A percentile compares a stretch with the other conserved stretches of the same genome.
Evolutionary conservation across 1,140 invertebrate genomes (phyloP).

Genomic region (Gonatopus flavifemur): DNA sequence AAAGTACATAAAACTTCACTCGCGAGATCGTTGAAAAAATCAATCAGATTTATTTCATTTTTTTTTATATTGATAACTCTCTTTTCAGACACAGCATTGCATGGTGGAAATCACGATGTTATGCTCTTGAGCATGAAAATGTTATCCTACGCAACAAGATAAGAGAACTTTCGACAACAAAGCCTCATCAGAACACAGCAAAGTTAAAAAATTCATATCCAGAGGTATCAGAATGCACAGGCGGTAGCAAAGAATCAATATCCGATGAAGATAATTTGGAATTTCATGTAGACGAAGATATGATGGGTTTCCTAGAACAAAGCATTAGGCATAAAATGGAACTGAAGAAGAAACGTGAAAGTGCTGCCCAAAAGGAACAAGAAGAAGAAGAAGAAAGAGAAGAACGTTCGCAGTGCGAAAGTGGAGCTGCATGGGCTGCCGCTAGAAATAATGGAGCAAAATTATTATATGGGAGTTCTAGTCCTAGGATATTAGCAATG

Average conservation of each 20-base stretch:
- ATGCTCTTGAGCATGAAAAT: slow-evolving; percentile 68
- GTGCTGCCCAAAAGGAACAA: slow-evolving; percentile 22
- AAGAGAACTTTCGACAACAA: slow-evolving; percentile 24
- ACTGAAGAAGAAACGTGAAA: slow-evolving; percentile 50
- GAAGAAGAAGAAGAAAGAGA: slow-evolving; percentile 20
- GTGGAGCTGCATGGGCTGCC: slow-evolving; percentile 26
- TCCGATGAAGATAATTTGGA: slow-evolving; percentile 38
- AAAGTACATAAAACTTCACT: too few species aligned
- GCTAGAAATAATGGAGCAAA: slow-evolving; percentile 50
- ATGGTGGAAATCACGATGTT: slow-evolving; percentile 69
- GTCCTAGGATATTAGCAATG: slow-evolving; percentile 72
- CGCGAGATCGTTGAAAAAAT: too few species aligned
- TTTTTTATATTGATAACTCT: too few species aligned
- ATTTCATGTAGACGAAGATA: slow-evolving; percentile 67
- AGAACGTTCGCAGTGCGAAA: slow-evolving; percentile 3
- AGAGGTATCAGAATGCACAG: not conserved
- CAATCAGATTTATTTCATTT: slow-evolving; percentile 1
- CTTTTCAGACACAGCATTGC: slow-evolving; percentile 54
- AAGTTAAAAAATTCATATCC: not conserved
- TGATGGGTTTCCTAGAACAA: slow-evolving; percentile 65
- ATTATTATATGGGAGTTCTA: slow-evolving; percentile 63
- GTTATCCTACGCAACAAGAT: slow-evolving; percentile 58
- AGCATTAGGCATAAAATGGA: slow-evolving; percentile 62
- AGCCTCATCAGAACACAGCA: not conserved
- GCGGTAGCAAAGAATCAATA: not conserved